Base-by-base conservation (phyloP, 2,888 invertebrate species). In the Drosophila mayaguana region DNA sequence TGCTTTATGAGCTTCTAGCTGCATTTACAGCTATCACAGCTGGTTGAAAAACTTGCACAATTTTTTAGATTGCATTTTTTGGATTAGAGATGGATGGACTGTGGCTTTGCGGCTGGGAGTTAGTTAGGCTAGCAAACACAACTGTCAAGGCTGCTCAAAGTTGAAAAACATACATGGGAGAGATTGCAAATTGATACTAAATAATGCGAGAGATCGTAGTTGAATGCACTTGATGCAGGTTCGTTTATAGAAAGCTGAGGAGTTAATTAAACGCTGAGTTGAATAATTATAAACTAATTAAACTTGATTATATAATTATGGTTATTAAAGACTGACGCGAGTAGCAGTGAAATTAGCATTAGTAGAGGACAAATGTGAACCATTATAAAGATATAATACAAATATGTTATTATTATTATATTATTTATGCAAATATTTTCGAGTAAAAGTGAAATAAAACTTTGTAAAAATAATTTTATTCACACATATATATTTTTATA, bases 1-100 rank as follows among this genome's bases (percentile, higher is more conserved):
- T 66, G 67, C 50, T 67, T 67, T 55, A 67, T 67, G 55, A 55
- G 56, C 56, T 66, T 18, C 56, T 42, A 16, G 67, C 67, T 51
- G 32, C 68, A 56, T 46, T 63, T 51, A 45, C 38, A 40, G 54
- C 34, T 54, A 38, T 54, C 54, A 12, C 40, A 40, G 54, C 18
- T 25, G 38, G 2, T 25, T n/a, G 38, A 36, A 53, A 53, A 53
- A 53, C 16, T 22, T 53, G 36, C 36, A 53, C 36, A 2, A 38
- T 22, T 53, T 36, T 38, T 22, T 22, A 36, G 51, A 20, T 53
- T 34, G 32, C 6, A 20, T 51, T 50, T 34, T 34, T 34, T n/a
- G 16, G 3, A 5, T 20, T 12, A 20, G 11, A 36, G 20, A 22
- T 38, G 20, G 2, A 12, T 36, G 18, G 40, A 6, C 45, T 40